These are phyloP conservation scores for Drosophila subsilvestris DNA, from an alignment of 2,888 invertebrate genomes.

Conservation along the genomic window DNA sequence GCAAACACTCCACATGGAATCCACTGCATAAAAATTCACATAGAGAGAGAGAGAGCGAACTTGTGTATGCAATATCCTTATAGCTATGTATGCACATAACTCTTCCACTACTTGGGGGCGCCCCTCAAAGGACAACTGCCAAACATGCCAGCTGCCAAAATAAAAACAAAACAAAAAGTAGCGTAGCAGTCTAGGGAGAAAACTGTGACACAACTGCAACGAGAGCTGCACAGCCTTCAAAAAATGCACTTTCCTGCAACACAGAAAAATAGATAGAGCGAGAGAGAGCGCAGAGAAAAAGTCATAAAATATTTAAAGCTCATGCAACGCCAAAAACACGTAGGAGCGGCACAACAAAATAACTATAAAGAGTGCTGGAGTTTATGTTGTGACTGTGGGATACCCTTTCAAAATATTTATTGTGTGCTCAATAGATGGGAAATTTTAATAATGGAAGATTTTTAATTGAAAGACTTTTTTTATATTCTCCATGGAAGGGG, in stretches of 20 bases:
- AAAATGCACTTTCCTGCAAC: conserved; percentile 25
- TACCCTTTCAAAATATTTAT: background rate
- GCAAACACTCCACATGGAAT: background rate
- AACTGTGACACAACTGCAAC: conserved; percentile 48
- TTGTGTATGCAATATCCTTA: conserved; percentile 6
- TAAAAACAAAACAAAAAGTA: conserved; percentile 12
- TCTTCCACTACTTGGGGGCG: conserved; percentile 1
- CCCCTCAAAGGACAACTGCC: conserved; percentile 41
- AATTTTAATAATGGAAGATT: too few species aligned
- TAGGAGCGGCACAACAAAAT: background rate
- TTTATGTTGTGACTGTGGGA: background rate
- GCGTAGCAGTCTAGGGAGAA: background rate
- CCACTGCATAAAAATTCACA: too few species aligned
- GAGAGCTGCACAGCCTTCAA: conserved; percentile 58
- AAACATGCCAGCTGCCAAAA: conserved; percentile 43
- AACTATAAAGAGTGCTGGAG: background rate
- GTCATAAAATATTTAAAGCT: conserved; percentile 71
- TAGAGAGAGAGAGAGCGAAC: background rate
- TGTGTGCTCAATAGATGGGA: too few species aligned
- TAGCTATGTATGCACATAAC: background rate
- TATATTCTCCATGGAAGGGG: too few species aligned
- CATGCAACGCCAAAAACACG: conserved; percentile 48
- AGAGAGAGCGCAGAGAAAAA: background rate
- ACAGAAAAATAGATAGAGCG: background rate
- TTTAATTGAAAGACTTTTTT: too few species aligned